phyloP scores from a whole-genome alignment of 2,113 vertebrate species.

The Spea multiplicata region DNA sequence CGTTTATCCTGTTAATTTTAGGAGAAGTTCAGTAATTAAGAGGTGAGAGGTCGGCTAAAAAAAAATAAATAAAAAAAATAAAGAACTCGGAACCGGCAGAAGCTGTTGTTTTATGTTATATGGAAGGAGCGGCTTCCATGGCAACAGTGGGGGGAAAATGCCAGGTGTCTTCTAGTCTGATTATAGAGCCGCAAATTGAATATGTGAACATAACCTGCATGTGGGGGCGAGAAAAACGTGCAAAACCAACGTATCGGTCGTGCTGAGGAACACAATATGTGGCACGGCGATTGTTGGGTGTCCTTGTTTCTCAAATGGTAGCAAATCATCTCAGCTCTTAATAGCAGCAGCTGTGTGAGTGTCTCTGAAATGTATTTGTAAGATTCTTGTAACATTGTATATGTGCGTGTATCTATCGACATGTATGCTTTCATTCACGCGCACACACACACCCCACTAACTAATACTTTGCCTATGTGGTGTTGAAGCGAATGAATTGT shows the following conservation, averaged over 20 bases:
- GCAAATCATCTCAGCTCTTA: no score
- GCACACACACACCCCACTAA: no score
- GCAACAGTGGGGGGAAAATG: slow-evolving; percentile 23
- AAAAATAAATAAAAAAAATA: background rate
- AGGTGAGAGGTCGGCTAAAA: slow-evolving; percentile 2
- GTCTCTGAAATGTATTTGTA: no score
- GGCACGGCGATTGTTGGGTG: slow-evolving; percentile 16
- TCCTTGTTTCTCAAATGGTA: background rate
- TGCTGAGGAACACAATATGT: background rate
- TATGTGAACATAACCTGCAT: slow-evolving; percentile 15
- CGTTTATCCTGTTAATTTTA: slow-evolving; percentile 15
- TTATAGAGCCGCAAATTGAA: slow-evolving; percentile 40
- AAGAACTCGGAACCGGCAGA: no score
- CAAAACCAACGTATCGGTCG: background rate
- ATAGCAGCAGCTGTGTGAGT: no score
- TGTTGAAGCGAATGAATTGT: no score
- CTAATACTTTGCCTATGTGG: no score
- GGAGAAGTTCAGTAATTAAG: slow-evolving; percentile 23
- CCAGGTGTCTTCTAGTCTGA: slow-evolving; percentile 29
- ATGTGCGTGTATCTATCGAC: no score
- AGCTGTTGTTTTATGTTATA: slow-evolving; percentile 8
- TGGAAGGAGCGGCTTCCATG: slow-evolving; percentile 33
- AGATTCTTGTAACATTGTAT: no score
- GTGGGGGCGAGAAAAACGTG: slow-evolving; percentile 38
- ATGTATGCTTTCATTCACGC: no score